Evolutionary conservation across 35 echinoderm and acorn worm genomes (phyloP).

Genomic region (Apostichopus californicus): DNA sequence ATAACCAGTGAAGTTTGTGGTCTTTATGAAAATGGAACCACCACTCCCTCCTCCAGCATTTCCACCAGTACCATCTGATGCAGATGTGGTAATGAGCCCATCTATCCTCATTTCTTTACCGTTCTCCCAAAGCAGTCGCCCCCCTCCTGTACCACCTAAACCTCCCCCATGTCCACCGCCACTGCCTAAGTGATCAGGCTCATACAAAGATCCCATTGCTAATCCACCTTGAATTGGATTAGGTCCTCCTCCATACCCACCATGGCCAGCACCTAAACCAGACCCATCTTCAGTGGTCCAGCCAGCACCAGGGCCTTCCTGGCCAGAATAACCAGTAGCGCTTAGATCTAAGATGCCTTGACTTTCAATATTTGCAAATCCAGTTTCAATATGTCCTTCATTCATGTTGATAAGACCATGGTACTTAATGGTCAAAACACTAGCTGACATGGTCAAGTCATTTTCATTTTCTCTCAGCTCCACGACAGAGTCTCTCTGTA

Average conservation of each 20-base stretch:
- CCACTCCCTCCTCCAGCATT: slow-evolving; percentile 90
- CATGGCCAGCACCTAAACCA: slow-evolving; percentile 84
- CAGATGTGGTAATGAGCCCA: slow-evolving; percentile 69
- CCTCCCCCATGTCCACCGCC: slow-evolving; percentile 85
- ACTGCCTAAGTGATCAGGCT: slow-evolving; percentile 72
- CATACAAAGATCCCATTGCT: slow-evolving; percentile 80
- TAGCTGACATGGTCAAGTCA: slow-evolving; percentile 75
- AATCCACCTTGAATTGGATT: slow-evolving; percentile 64
- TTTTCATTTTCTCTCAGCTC: slow-evolving; percentile 69
- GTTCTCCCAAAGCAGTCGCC: slow-evolving; percentile 78
- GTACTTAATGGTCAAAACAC: slow-evolving; percentile 77
- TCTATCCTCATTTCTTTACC: slow-evolving; percentile 69
- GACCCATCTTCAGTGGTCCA: slow-evolving; percentile 60
- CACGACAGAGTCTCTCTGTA: slow-evolving; percentile 79
- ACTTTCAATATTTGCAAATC: slow-evolving; percentile 85
- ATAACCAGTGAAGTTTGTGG: slow-evolving; percentile 84
- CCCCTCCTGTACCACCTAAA: slow-evolving; percentile 79
- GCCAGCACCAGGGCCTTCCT: slow-evolving; percentile 71
- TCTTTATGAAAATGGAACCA: slow-evolving; percentile 80
- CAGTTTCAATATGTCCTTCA: slow-evolving; percentile 75
- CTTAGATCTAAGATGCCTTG: slow-evolving; percentile 77
- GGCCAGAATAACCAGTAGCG: slow-evolving; percentile 65
- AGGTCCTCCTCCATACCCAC: slow-evolving; percentile 85
- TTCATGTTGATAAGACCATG: slow-evolving; percentile 83
- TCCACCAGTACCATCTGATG: slow-evolving; percentile 53